Percentiles rank a stretch among this genome's conserved stretches.
Evolutionary conservation across 2,888 invertebrate genomes (phyloP).

Genomic region (Magallana nippona): DNA sequence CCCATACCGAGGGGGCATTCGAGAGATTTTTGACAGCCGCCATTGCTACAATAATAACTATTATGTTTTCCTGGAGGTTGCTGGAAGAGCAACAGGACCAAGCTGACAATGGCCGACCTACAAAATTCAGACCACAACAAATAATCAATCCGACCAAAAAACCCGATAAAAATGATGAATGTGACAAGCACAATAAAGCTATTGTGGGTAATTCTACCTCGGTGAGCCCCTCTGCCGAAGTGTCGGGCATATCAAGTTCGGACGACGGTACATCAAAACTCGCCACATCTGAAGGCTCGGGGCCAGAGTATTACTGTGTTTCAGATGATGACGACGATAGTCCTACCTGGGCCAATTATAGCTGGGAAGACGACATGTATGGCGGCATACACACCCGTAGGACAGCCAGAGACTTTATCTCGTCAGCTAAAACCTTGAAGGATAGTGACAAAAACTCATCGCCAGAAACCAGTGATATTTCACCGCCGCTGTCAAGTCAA

Average conservation of each 20-base stretch:
- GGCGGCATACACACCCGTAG: conserved; percentile 58
- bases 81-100: conserved; percentile 68
- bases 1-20: conserved; percentile 70
- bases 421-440: conserved; percentile 36
- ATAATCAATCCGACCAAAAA: background rate
- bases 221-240: background rate
- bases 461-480: conserved; percentile 19
- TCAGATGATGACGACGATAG: conserved; percentile 41
- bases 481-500: conserved; percentile 43
- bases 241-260: background rate
- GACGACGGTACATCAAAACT: conserved; percentile 50
- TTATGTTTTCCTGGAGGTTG: conserved; percentile 77
- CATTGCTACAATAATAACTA: conserved; percentile 76
- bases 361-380: conserved; percentile 59
- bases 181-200: background rate
- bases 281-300: conserved; percentile 49
- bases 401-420: conserved; percentile 57
- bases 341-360: conserved; percentile 61
- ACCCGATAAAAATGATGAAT: conserved; percentile 12
- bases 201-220: background rate
- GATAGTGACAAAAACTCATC: conserved; percentile 32
- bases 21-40: conserved; percentile 77
- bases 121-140: background rate
- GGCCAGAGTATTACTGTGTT: conserved; percentile 21
- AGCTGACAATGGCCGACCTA: conserved; percentile 43